Evolutionary conservation across 2,113 vertebrate genomes (phyloP).

Genomic region (Cheilinus undulatus): DNA sequence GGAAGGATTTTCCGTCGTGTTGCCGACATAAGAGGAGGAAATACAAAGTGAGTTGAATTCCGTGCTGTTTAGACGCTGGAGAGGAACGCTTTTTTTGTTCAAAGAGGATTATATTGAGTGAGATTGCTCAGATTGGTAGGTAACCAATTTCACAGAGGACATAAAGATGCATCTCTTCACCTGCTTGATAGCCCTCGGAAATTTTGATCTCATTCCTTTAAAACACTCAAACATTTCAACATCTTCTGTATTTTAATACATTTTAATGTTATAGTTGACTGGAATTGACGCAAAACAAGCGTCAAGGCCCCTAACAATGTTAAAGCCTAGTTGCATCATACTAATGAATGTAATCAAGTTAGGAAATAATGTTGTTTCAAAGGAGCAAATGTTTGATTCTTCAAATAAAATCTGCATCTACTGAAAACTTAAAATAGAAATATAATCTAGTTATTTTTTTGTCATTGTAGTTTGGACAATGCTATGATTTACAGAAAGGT

Average conservation of each 20-base stretch:
- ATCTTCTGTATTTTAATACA: background rate
- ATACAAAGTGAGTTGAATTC: constrained; percentile 9
- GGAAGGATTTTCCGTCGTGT: background rate
- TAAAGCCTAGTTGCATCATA: background rate
- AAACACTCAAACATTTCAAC: background rate
- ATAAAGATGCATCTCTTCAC: constrained; percentile 16
- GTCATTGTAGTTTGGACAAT: background rate
- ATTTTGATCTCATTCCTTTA: background rate
- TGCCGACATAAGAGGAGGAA: background rate
- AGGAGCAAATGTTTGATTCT: background rate
- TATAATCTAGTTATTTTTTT: background rate
- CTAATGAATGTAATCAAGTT: background rate
- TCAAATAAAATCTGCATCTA: background rate
- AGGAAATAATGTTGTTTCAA: background rate
- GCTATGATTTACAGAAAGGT: background rate
- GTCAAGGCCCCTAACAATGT: constrained; percentile 3
- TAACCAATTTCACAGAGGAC: constrained; percentile 15
- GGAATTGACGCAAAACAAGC: background rate
- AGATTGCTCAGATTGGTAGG: constrained; percentile 44
- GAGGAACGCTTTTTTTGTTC: background rate
- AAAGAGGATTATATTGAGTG: background rate
- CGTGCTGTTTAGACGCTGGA: background rate
- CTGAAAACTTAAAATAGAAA: background rate
- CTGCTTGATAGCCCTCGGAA: background rate
- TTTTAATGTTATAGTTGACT: background rate